Conservation (phyloP, 2,888 invertebrate species). For the Stratiomys singularior region DNA sequence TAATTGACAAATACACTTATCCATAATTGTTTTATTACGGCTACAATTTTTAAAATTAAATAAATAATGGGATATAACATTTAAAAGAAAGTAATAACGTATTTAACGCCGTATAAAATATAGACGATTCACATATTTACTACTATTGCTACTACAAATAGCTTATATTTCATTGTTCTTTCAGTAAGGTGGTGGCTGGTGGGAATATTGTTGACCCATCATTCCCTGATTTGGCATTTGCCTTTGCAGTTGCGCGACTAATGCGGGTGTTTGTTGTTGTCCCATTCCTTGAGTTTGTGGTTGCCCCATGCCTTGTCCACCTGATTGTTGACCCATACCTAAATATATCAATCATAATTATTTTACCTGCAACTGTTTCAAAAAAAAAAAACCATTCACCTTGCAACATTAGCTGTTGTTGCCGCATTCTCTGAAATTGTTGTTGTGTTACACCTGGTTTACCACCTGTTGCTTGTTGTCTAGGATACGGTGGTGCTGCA, state of each 20-base stretch:
- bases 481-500: slow-evolving; percentile 82
- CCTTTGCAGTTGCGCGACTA: slow-evolving; percentile 74
- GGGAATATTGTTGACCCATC: slow-evolving; percentile 65
- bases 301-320: slow-evolving; percentile 59
- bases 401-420: slow-evolving; percentile 74
- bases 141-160: no score
- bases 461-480: slow-evolving; percentile 65
- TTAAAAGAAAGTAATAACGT: no score
- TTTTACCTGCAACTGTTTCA: neutral
- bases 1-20: no score
- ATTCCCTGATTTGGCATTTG: slow-evolving; percentile 67
- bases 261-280: slow-evolving; percentile 70
- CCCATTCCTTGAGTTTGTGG: slow-evolving; percentile 64
- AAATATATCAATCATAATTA: no score
- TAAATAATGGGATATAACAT: no score
- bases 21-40: no score
- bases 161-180: neutral
- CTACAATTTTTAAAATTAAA: no score
- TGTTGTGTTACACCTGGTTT: slow-evolving; percentile 61
- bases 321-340: slow-evolving; percentile 61
- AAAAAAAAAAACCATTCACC: slow-evolving; percentile 57
- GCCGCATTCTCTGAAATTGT: slow-evolving; percentile 60
- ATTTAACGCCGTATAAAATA: no score
- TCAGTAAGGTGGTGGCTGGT: slow-evolving; percentile 64
- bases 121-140: no score